Conservation (phyloP, 1,140 invertebrate genomes). For the Semibalanus balanoides region DNA sequence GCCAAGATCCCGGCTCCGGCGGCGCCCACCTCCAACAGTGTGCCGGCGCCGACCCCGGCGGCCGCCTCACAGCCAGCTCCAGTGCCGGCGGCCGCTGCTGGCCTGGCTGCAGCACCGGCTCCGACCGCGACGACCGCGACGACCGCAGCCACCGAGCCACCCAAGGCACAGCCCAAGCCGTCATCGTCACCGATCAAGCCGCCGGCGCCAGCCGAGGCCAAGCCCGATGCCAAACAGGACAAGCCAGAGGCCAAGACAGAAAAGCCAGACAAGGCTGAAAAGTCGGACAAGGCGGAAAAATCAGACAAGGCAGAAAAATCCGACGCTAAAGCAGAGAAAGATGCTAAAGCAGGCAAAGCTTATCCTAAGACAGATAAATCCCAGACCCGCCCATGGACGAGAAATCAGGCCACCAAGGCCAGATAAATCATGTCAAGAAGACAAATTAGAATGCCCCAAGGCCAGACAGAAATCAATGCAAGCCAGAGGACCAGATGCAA, state of each 20-base stretch:
- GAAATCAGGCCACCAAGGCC: too few relatives aligned
- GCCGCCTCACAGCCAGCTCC: slow-evolving; percentile 9
- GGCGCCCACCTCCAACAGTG: background rate
- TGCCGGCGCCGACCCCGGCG: slow-evolving; percentile 9
- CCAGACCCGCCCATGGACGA: too few relatives aligned
- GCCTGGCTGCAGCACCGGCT: slow-evolving; percentile 12
- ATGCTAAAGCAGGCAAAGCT: too few relatives aligned
- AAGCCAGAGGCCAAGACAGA: background rate
- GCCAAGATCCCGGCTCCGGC: background rate
- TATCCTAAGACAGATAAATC: too few relatives aligned
- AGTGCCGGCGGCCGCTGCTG: slow-evolving; percentile 13
- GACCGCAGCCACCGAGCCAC: background rate
- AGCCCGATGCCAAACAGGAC: slow-evolving; percentile 12
- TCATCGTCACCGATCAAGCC: slow-evolving; percentile 5
- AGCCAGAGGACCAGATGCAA: too few relatives aligned
- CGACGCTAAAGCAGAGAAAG: too few relatives aligned
- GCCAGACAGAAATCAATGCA: too few relatives aligned
- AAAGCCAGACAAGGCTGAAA: too few relatives aligned
- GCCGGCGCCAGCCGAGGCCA: slow-evolving; percentile 9
- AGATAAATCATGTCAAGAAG: too few relatives aligned
- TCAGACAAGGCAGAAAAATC: too few relatives aligned
- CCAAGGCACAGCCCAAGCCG: slow-evolving; percentile 1
- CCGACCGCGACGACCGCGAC: slow-evolving; percentile 11
- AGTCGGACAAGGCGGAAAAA: too few relatives aligned
- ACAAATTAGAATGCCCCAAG: too few relatives aligned